A percentile compares a stretch with the other conserved stretches of the same genome.
These are phyloP conservation scores for Thalassaphorura encarpata DNA, from an alignment of 1,140 invertebrate genomes.

Conservation along the genomic window DNA sequence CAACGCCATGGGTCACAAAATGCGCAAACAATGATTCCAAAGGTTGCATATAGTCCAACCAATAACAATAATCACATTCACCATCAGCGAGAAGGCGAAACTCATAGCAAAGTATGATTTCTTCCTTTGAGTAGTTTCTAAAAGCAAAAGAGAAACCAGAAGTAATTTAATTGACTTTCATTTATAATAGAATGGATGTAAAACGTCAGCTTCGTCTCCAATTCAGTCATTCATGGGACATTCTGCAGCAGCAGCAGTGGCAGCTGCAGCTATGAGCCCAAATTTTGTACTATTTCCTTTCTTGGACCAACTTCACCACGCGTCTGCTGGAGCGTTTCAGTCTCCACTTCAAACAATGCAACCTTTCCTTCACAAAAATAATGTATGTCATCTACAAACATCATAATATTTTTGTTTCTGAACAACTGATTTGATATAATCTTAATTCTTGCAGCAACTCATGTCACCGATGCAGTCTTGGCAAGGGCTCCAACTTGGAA, in stretches of 20 bases:
- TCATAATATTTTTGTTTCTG: background rate
- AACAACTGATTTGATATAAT: background rate
- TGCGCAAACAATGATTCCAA: no score
- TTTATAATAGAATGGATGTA: conserved; percentile 30
- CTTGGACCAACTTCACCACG: conserved; percentile 42
- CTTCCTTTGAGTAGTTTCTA: no score
- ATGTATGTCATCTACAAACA: conserved; percentile 18
- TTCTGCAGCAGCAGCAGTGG: conserved; percentile 44
- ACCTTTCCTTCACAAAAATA: conserved; percentile 34
- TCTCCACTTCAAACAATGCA: conserved; percentile 39
- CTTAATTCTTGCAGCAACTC: conserved; percentile 12
- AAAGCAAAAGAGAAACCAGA: no score
- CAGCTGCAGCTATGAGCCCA: conserved; percentile 39
- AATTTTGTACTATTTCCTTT: conserved; percentile 51
- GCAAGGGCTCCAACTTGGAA: conserved; percentile 19
- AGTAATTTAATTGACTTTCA: no score
- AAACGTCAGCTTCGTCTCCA: conserved; percentile 33
- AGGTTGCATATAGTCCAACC: no score
- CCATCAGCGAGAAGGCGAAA: no score
- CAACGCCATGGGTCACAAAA: no score
- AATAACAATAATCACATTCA: no score
- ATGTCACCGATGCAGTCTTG: conserved; percentile 24
- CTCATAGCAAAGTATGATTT: no score
- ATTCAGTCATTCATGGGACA: conserved; percentile 27
- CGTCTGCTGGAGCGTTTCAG: conserved; percentile 37